These are phyloP conservation scores for Channa argus DNA, from an alignment of 2,113 vertebrate species.

Conservation along the genomic window DNA sequence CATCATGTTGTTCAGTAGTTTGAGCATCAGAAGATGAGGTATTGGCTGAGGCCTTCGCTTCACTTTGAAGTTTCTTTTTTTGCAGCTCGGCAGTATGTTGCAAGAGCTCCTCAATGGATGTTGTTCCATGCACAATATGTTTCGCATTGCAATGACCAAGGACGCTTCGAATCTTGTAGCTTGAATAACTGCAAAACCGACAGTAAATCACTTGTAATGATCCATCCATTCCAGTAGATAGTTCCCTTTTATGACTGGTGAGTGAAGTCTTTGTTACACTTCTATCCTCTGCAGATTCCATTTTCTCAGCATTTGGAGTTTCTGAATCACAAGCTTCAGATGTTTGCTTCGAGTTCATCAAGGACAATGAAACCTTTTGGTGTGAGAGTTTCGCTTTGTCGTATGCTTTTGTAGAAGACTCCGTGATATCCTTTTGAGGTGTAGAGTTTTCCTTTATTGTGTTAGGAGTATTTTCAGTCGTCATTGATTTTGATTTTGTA, in stretches of 20 bases:
- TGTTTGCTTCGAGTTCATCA: neutral
- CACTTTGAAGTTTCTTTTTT: conserved; percentile 70
- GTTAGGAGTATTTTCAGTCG: neutral
- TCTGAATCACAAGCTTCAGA: neutral
- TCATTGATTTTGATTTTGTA: neutral
- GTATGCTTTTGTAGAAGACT: neutral
- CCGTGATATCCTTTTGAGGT: neutral
- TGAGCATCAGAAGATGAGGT: neutral
- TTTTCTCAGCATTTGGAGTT: neutral
- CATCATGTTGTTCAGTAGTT: neutral
- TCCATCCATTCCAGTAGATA: neutral
- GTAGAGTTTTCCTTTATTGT: neutral
- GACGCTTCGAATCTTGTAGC: conserved; percentile 87
- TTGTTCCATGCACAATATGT: conserved; percentile 82
- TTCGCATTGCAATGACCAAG: conserved; percentile 90
- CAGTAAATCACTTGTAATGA: conserved; percentile 84
- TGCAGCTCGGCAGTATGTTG: conserved; percentile 85
- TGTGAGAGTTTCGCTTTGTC: neutral
- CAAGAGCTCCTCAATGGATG: conserved; percentile 81
- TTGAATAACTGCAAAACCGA: conserved; percentile 88
- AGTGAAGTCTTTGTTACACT: neutral
- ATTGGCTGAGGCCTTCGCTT: neutral
- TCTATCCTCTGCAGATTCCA: neutral
- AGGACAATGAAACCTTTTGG: neutral
- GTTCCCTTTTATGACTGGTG: neutral